Percentiles rank a stretch among this genome's conserved stretches.
Conservation (phyloP, 2,888 invertebrate species). For the Caenorhabditis sulstoni region DNA sequence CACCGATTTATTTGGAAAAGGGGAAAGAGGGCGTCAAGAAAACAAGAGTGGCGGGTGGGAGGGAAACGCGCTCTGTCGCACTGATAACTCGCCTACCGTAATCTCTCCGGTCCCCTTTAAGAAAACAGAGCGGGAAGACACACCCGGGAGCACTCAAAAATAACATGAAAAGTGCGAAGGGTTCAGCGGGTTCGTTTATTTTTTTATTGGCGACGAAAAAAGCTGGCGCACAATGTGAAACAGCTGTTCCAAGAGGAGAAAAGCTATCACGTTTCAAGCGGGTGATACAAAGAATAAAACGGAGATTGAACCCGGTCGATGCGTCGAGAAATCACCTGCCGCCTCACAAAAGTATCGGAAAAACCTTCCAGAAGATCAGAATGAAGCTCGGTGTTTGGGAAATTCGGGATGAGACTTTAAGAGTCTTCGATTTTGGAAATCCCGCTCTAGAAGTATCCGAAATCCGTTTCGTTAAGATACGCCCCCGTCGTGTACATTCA, state of each 20-base stretch:
- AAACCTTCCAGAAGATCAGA: background rate
- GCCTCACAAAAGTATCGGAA: background rate
- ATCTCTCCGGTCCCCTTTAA: constrained; percentile 11
- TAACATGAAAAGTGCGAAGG: constrained; percentile 8
- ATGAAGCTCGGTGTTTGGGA: too few relatives aligned
- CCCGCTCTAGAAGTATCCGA: too few relatives aligned
- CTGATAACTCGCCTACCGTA: background rate
- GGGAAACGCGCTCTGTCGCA: background rate
- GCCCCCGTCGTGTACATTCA: too few relatives aligned
- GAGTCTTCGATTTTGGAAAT: too few relatives aligned
- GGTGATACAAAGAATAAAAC: background rate
- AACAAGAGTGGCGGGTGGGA: background rate
- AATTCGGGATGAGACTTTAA: too few relatives aligned
- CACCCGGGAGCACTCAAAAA: too few relatives aligned
- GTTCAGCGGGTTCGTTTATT: constrained; percentile 3
- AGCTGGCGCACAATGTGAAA: constrained; percentile 21
- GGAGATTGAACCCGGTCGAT: background rate
- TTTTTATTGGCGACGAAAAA: background rate
- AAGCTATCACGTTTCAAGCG: constrained; percentile 39
- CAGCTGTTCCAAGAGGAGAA: constrained; percentile 34
- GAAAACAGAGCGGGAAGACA: background rate
- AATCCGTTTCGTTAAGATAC: too few relatives aligned
- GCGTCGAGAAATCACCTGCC: constrained; percentile 14
- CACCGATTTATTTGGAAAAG: constrained; percentile 56
- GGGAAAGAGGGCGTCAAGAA: constrained; percentile 16